Conservation (phyloP, 2,113 vertebrate genomes). For the Paedocypris sp. region DNA sequence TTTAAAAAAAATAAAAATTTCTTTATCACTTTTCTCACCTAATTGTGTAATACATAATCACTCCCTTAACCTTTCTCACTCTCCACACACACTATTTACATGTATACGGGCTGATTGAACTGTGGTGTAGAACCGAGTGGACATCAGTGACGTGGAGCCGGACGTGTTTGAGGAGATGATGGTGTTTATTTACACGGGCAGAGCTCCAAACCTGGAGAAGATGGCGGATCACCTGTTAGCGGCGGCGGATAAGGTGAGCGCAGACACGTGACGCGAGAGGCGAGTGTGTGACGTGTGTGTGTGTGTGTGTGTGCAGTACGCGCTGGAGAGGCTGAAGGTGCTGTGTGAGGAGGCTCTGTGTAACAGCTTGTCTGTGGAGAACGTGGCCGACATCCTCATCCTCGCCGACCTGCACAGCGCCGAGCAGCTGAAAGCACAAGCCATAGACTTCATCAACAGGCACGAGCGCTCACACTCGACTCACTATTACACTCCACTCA, state of each 20-base stretch:
- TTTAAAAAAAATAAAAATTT: too few species aligned
- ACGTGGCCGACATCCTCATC: constrained; percentile 91
- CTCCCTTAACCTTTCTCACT: background rate
- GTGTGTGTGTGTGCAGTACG: constrained; percentile 60
- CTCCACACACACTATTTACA: background rate
- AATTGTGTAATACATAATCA: background rate
- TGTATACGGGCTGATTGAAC: too few species aligned
- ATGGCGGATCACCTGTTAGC: constrained; percentile 97
- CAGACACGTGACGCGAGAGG: background rate
- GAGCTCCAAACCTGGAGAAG: constrained; percentile 94
- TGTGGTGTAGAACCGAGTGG: constrained; percentile 79
- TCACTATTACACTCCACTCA: too few species aligned
- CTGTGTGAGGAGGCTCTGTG: constrained; percentile 98
- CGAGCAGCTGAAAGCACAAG: constrained; percentile 94
- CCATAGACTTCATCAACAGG: constrained; percentile 98
- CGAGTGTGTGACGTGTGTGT: background rate
- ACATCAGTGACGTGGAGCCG: constrained; percentile 96
- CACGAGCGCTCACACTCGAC: constrained; percentile 61
- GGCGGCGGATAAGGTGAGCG: constrained; percentile 92
- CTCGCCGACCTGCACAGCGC: constrained; percentile 95
- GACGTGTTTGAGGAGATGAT: constrained; percentile 99
- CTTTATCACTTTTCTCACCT: too few species aligned
- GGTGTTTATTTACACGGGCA: constrained; percentile 98
- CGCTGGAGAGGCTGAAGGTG: constrained; percentile 91
- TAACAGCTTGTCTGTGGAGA: constrained; percentile 92